These are phyloP conservation scores for Drosophila cardini DNA, from an alignment of 1,140 invertebrate species.

Conservation along the genomic window DNA sequence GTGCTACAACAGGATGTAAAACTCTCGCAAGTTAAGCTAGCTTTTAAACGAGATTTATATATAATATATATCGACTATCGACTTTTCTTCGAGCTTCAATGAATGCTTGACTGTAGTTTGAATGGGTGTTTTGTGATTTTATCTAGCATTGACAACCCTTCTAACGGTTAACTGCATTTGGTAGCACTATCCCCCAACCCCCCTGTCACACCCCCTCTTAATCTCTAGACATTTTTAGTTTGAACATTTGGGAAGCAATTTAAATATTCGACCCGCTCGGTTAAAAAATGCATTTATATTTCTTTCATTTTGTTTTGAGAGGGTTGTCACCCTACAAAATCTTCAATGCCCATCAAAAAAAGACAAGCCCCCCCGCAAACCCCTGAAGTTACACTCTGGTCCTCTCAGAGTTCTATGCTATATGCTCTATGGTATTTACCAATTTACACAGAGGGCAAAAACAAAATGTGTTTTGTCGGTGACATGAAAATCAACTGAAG, in stretches of 20 bases:
- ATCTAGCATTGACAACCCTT: no score
- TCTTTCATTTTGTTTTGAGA: background rate
- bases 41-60: no score
- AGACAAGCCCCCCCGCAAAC: no score
- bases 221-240: conserved; percentile 8
- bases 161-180: no score
- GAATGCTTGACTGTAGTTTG: no score
- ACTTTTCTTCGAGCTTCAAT: no score
- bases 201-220: background rate
- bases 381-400: conserved; percentile 2
- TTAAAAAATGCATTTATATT: conserved; percentile 18
- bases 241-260: conserved; percentile 29
- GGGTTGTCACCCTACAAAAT: background rate
- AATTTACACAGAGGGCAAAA: conserved; percentile 60
- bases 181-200: background rate
- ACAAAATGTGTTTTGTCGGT: conserved; percentile 72
- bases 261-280: conserved; percentile 21
- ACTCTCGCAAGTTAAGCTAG: no score
- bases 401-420: background rate
- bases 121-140: no score
- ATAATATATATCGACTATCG: no score
- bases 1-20: no score
- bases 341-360: background rate
- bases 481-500: conserved; percentile 78
- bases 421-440: conserved; percentile 54